Conservation (phyloP, 1,140 invertebrate genomes). For the Ips typographus region DNA sequence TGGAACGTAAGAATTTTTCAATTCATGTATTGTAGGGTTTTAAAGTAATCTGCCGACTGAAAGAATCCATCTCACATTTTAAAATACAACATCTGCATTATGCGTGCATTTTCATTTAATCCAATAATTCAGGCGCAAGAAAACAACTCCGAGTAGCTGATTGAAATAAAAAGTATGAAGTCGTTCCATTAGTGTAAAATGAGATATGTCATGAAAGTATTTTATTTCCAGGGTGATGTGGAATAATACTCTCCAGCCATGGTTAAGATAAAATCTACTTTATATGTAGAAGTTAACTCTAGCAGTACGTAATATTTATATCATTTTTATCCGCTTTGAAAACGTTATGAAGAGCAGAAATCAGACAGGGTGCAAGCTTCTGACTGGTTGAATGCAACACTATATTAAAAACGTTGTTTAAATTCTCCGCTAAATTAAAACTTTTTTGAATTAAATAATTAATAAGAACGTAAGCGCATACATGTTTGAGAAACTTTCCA, state of each 20-base stretch:
- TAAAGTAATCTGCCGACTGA: not conserved
- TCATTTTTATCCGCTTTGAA: not conserved
- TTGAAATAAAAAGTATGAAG: slow-evolving; percentile 1
- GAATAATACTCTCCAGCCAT: not conserved
- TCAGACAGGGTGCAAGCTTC: not conserved
- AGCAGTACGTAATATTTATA: not conserved
- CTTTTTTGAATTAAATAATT: too few relatives aligned
- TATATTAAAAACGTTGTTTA: too few relatives aligned
- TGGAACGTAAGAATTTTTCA: not conserved
- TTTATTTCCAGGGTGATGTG: not conserved
- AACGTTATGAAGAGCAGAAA: not conserved
- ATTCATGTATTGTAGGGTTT: not conserved
- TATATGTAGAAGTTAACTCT: not conserved
- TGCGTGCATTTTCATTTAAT: too few relatives aligned
- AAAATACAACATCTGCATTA: too few relatives aligned
- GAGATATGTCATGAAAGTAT: slow-evolving; percentile 2
- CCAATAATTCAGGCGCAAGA: not conserved
- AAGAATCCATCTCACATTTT: not conserved
- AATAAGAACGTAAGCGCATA: too few relatives aligned
- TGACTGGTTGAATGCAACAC: too few relatives aligned
- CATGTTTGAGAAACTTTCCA: too few relatives aligned
- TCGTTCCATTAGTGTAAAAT: slow-evolving; percentile 3
- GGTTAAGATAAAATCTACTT: not conserved
- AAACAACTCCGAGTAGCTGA: not conserved
- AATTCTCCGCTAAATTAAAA: too few relatives aligned